phyloP scores from a whole-genome alignment of 2,888 invertebrate species.

The Laothoe populi region DNA sequence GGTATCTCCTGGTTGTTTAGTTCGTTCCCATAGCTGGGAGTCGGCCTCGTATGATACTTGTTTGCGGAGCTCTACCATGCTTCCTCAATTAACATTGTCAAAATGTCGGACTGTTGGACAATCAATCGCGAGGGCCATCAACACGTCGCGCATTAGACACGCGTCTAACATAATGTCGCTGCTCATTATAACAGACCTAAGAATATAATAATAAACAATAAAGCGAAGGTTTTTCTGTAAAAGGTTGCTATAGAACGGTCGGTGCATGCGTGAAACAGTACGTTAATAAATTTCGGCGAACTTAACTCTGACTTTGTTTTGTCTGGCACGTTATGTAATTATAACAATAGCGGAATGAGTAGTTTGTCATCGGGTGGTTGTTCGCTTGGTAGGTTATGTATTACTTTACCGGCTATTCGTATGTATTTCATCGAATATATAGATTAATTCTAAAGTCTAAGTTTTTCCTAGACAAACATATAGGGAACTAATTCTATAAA shows the following conservation, averaged over 20 bases:
- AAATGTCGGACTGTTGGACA: slow-evolving; percentile 51
- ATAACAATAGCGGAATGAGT: background rate
- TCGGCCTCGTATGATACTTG: slow-evolving; percentile 58
- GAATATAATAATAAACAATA: slow-evolving; percentile 37
- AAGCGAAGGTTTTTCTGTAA: slow-evolving; percentile 58
- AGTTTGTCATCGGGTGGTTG: slow-evolving; percentile 2
- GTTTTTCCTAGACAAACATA: too few relatives aligned
- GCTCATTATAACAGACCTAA: slow-evolving; percentile 45
- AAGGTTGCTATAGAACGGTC: slow-evolving; percentile 50
- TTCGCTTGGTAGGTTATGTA: background rate
- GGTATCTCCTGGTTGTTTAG: slow-evolving; percentile 67
- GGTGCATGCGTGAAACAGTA: slow-evolving; percentile 52
- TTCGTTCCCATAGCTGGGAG: slow-evolving; percentile 70
- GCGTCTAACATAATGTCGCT: slow-evolving; percentile 50
- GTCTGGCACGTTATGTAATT: slow-evolving; percentile 47
- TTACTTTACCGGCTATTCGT: background rate
- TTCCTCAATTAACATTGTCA: slow-evolving; percentile 55
- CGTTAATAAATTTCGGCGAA: slow-evolving; percentile 48
- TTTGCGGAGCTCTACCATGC: slow-evolving; percentile 41
- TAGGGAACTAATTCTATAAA: too few relatives aligned
- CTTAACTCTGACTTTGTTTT: slow-evolving; percentile 54
- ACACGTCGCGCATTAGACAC: slow-evolving; percentile 51
- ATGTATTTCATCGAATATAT: too few relatives aligned
- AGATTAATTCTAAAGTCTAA: too few relatives aligned
- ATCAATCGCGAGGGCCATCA: slow-evolving; percentile 54